Evolutionary conservation across 2,797 vertebrate genomes (phyloP).

Genomic region (Xenops minutus): DNA sequence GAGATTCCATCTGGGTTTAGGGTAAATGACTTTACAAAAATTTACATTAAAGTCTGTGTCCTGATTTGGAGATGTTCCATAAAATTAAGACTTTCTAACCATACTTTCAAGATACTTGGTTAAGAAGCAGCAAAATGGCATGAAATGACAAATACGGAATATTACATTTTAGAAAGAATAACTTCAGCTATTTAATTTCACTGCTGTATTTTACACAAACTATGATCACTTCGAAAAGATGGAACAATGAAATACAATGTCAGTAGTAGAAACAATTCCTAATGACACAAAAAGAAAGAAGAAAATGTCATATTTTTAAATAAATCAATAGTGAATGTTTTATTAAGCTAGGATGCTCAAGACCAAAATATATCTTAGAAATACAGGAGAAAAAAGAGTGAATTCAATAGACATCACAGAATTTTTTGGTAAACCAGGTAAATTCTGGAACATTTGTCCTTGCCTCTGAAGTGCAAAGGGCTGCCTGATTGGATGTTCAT

Average conservation of each 20-base stretch:
- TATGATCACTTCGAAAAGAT: not conserved
- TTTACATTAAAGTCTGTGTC: not conserved
- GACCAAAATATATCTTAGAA: not conserved
- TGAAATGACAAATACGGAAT: not conserved
- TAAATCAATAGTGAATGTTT: not conserved
- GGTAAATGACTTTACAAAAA: not conserved
- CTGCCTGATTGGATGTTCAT: not conserved
- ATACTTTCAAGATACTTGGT: not conserved
- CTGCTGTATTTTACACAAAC: not conserved
- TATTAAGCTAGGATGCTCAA: not conserved
- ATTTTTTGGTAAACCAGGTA: not conserved
- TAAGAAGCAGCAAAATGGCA: not conserved
- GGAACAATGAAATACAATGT: not conserved
- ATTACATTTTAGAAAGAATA: not conserved
- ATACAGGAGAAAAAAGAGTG: not conserved
- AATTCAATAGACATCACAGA: not conserved
- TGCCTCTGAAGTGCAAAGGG: not conserved
- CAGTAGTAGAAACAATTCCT: not conserved
- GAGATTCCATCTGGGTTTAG: not conserved
- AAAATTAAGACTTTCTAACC: not conserved
- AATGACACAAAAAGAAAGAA: not conserved
- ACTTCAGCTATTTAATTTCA: not conserved
- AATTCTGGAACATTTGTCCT: not conserved
- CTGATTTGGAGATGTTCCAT: not conserved
- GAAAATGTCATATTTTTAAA: not conserved